phyloP scores from a whole-genome alignment of 2,888 invertebrate genomes.

The Agrotis ipsilon region DNA sequence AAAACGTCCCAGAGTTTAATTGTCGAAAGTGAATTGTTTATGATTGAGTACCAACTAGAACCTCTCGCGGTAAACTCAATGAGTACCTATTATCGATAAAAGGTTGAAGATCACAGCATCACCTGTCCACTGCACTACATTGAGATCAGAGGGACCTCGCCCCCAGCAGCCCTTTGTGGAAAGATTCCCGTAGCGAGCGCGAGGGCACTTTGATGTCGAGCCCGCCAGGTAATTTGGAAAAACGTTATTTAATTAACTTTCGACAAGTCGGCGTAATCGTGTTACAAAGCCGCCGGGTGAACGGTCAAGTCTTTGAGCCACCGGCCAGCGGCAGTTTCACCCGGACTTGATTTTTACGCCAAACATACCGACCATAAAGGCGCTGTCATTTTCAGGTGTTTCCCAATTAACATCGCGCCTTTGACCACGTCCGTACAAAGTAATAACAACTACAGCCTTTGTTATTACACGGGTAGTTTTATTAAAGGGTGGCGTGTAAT shows the following conservation, averaged over 20 bases:
- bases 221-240: conserved; percentile 90
- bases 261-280: conserved; percentile 90
- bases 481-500: conserved; percentile 81
- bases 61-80: conserved; percentile 39
- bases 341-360: conserved; percentile 89
- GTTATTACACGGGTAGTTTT: conserved; percentile 84
- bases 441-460: conserved; percentile 81
- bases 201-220: conserved; percentile 86
- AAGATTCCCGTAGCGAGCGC: conserved; percentile 82
- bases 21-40: conserved; percentile 70
- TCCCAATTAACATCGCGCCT: conserved; percentile 90
- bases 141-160: conserved; percentile 83
- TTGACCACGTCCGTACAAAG: conserved; percentile 86
- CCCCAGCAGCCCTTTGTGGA: conserved; percentile 87
- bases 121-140: conserved; percentile 82
- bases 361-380: conserved; percentile 87
- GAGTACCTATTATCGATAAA: conserved; percentile 70
- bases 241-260: conserved; percentile 91
- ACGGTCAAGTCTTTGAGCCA: conserved; percentile 88
- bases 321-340: conserved; percentile 70
- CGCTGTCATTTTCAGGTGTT: conserved; percentile 90
- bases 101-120: conserved; percentile 76
- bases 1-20: conserved; percentile 76
- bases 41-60: conserved; percentile 43
- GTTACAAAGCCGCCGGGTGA: conserved; percentile 89